Percentiles rank a stretch among this genome's conserved stretches.
Evolutionary conservation across 1,140 invertebrate species (phyloP).

Genomic region (Sitodiplosis mosellana): DNA sequence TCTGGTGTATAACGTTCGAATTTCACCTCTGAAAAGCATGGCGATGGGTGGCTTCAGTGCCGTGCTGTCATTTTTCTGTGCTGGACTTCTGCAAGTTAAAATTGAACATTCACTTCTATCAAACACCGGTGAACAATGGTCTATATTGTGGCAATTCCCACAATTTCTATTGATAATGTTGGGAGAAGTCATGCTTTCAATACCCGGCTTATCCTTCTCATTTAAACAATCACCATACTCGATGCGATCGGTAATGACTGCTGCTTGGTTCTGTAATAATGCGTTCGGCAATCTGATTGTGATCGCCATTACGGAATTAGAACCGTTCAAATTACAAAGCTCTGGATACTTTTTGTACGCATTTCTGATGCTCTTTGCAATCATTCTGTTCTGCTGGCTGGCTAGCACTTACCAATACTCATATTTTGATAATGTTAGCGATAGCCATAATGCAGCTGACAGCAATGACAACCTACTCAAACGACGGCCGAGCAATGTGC

Average conservation of each 20-base stretch:
- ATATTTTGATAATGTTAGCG: neutral
- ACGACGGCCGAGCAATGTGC: too few species aligned
- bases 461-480: too few species aligned
- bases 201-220: conserved; percentile 21
- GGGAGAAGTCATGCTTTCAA: conserved; percentile 19
- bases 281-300: conserved; percentile 30
- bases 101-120: conserved; percentile 7
- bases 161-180: conserved; percentile 23
- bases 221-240: conserved; percentile 23
- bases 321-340: conserved; percentile 3
- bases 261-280: conserved; percentile 28
- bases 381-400: conserved; percentile 17
- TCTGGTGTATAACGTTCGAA: conserved; percentile 11
- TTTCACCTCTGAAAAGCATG: conserved; percentile 18
- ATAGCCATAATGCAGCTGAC: too few species aligned
- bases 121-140: conserved; percentile 8
- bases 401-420: conserved; percentile 3
- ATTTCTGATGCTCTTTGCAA: conserved; percentile 18
- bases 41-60: conserved; percentile 19
- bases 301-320: conserved; percentile 19
- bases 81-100: conserved; percentile 17
- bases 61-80: conserved; percentile 16
- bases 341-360: conserved; percentile 21
- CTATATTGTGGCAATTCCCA: conserved; percentile 21
- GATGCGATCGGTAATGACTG: conserved; percentile 30